Evolutionary conservation across 2,113 vertebrate genomes (phyloP), one percentile per base, ranked within the genome.

Genomic region (Collichthys lucidus): DNA sequence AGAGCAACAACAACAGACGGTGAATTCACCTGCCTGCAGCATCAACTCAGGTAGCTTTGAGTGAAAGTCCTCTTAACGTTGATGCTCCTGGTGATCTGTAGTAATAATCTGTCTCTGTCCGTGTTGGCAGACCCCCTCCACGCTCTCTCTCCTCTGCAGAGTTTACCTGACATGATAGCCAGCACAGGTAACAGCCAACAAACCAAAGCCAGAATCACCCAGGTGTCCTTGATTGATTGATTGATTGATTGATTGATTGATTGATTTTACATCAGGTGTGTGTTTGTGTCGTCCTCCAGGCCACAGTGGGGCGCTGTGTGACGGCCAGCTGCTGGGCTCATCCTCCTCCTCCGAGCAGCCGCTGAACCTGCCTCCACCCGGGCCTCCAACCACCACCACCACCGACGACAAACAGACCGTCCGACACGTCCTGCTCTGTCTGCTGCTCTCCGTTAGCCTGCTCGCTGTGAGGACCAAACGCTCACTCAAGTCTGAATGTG

Each of bases 381-480:
- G 91, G 0, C 86, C 31, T 8, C 91, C 76, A 20, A 6, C 70
- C 29, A 22, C 66, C 29, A 29, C 29, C 29, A 29, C 29, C 0
- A 97, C 94, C 0, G 97, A 94, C 1, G 95, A 99, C 14, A 95
- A 94, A 46, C 98, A 99, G 92, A 95, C 97, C 75, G 94, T 96
- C 82, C 95, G 97, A 90, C 98, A 99, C 0, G 96, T 97, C 56
- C 88, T 99, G 84, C 96, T 99, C 19, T 98, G 97, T 91, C 94
- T 99, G 46, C 96, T 99, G 80, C 98, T 99, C 83, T 83, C 95
- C 46, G 96, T 99, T 86, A 96, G 97, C 92, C 93, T 99, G 64
- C 95, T 99, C 47, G 98, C 98, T 84, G 98, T 99, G 59, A 83
- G 87, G 6, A 57, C 50, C 0, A 19, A 55, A n/a, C 91, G 93